Evolutionary conservation across 2,888 invertebrate species (phyloP), one percentile per base, ranked within the genome.

Genomic region (Pasiphila rectangulata): DNA sequence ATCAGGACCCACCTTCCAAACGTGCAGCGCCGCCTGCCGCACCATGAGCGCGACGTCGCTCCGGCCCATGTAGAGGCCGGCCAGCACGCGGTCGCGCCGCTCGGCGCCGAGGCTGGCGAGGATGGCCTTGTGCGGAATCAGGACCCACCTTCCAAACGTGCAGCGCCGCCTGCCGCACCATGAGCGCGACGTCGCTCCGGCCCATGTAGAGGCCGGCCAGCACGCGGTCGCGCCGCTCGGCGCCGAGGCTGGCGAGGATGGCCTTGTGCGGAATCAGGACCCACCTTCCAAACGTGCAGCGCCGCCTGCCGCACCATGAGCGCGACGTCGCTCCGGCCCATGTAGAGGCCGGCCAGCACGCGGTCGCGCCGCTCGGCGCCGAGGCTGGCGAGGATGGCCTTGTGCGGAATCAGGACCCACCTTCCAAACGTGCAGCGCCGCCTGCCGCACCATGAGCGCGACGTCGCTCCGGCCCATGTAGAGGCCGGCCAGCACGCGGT

Each of bases 111-210:
- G 90, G 4, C 96, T 93, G 38, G 91, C 91, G 62, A 97, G 95
- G 56, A 99, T 98, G 0, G 97, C 96, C 74, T 93, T 91, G 71
- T 98, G 97, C 0, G 97, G n/a, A n/a, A n/a, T n/a, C n/a, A n/a
- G n/a, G n/a, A n/a, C n/a, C n/a, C n/a, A n/a, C 84, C 90, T 99
- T 99, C 99, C 99, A 99, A 0, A 99, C 99, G 79, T 99, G 99
- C 45, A 98, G 91, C 4, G 99, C 98, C 0, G 98, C 96, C 88
- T 99, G 99, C 0, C 99, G 92, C 15, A 99, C 99, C 94, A 98
- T 96, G 73, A n/a, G n/a, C n/a, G n/a, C n/a, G n/a, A n/a, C n/a
- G n/a, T 99, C 99, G 39, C 98, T 98, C 43, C 99, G 90, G 1
- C 98, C 97, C 96, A 99, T 98, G 76, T 99, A 99, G 27, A 98